Evolutionary conservation across 2,888 invertebrate species (phyloP), one percentile per base, ranked within the genome.

Genomic region (Druceiella hillmani): DNA sequence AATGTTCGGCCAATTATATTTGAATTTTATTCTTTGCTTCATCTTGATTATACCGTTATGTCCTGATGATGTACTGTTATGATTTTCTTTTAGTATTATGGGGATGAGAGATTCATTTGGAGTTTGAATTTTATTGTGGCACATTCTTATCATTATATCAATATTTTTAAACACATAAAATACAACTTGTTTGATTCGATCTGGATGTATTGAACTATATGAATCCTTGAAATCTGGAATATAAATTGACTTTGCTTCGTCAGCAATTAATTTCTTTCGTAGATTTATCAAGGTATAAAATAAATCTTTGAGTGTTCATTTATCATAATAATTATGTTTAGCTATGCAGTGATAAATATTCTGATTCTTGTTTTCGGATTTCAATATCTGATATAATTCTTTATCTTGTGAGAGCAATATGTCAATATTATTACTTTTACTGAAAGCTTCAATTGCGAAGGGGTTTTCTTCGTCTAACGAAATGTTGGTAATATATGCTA

Each of bases 1-100:
- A 52, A 57, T 53, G 2, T 43, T 49, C 12, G 32, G 32, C 56
- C 56, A 57, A 38, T 50, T 46, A 36, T 49, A 54, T 10, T 46
- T 29, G 38, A 45, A 28, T 43, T 45, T 49, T 2, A 39, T 26
- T 20, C 47, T 42, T 16, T 40, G 32, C 9, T 40, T 43, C 14
- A 32, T 44, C 28, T 34, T 36, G 30, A 16, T 28, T 28, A 31
- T 28, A 15, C 31, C 46, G 10, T 32, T 26, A 34, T 46, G 46
- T 3, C 43, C 41, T 7, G 37, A 40, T 1, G 26, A 7, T 3
- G 37, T 32, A 14, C 3, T 12, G 25, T 33, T 14, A 26, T 42
- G 45, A 11, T 29, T 33, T 33, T 45, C 45, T 22, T 29, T 12
- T 13, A 44, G 17, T 17, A 44, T 41, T 32, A 15, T 31, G 11